Conservation (phyloP, 1,140 invertebrate genomes). For the Cotesia chilonis region DNA sequence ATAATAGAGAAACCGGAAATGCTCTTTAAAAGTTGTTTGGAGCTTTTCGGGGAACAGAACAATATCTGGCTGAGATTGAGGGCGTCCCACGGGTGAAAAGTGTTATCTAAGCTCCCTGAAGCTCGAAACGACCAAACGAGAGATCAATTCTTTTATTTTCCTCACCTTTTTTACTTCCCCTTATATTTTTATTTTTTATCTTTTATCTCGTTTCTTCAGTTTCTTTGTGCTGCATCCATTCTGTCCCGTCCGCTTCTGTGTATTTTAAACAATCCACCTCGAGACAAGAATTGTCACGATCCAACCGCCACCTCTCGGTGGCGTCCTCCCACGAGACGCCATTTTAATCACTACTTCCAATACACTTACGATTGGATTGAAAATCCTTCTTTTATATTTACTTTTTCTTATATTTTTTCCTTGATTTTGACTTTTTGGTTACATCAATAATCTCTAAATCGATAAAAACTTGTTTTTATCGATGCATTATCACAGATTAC, state of each 20-base stretch:
- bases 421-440: constrained; percentile 3
- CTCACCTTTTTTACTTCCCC: constrained; percentile 18
- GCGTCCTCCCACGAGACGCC: constrained; percentile 20
- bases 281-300: not conserved
- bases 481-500: too few species aligned
- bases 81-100: constrained; percentile 56
- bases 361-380: constrained; percentile 52
- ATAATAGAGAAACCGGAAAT: constrained; percentile 52
- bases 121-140: constrained; percentile 44
- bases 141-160: constrained; percentile 35
- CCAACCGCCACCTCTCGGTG: not conserved
- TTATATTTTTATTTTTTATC: constrained; percentile 24
- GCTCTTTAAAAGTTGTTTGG: constrained; percentile 57
- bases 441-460: not conserved
- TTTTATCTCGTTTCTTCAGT: constrained; percentile 13
- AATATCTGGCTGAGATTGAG: constrained; percentile 61
- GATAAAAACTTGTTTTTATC: not conserved
- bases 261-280: not conserved
- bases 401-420: not conserved
- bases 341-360: constrained; percentile 58
- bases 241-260: not conserved
- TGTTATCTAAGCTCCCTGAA: constrained; percentile 58
- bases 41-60: constrained; percentile 56
- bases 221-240: constrained; percentile 3
- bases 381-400: constrained; percentile 42